A percentile compares a stretch with the other conserved stretches of the same genome.
These are phyloP conservation scores for Nephotettix cincticeps DNA, from an alignment of 1,140 invertebrate genomes.

Conservation along the genomic window DNA sequence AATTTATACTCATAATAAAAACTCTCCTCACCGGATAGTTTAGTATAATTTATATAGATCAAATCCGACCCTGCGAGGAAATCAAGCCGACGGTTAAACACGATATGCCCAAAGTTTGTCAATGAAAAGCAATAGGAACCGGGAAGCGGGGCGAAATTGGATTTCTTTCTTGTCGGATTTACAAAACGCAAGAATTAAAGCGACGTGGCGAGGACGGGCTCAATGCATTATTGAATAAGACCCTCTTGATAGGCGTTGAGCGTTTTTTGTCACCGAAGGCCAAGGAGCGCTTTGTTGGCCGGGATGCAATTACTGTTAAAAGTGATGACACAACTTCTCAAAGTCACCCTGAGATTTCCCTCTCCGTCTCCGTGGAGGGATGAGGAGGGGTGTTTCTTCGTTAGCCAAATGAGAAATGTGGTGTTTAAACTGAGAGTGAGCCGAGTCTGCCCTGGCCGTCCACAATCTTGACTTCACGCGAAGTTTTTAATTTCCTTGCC, in stretches of 20 bases:
- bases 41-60: too few relatives aligned
- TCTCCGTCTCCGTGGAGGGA: not conserved
- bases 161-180: conserved; percentile 23
- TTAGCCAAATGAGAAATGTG: conserved; percentile 30
- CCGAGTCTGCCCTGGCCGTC: not conserved
- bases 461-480: not conserved
- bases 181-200: conserved; percentile 23
- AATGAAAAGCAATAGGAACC: conserved; percentile 8
- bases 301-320: conserved; percentile 29
- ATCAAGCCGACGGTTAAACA: too few relatives aligned
- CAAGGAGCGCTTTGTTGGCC: conserved; percentile 1
- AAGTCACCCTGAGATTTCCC: conserved; percentile 16
- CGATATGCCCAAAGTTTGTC: not conserved
- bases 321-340: conserved; percentile 29
- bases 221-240: conserved; percentile 20
- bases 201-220: not conserved
- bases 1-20: too few relatives aligned
- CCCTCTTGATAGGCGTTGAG: conserved; percentile 12
- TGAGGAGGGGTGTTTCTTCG: conserved; percentile 8
- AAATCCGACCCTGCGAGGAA: too few relatives aligned
- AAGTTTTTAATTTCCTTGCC: conserved; percentile 10
- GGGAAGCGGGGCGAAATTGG: conserved; percentile 10
- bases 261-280: conserved; percentile 9
- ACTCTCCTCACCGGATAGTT: too few relatives aligned
- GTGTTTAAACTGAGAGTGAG: not conserved